Evolutionary conservation across 2,888 invertebrate genomes (phyloP), one percentile per base, ranked within the genome.

Genomic region (Gisinianus flammeolus): DNA sequence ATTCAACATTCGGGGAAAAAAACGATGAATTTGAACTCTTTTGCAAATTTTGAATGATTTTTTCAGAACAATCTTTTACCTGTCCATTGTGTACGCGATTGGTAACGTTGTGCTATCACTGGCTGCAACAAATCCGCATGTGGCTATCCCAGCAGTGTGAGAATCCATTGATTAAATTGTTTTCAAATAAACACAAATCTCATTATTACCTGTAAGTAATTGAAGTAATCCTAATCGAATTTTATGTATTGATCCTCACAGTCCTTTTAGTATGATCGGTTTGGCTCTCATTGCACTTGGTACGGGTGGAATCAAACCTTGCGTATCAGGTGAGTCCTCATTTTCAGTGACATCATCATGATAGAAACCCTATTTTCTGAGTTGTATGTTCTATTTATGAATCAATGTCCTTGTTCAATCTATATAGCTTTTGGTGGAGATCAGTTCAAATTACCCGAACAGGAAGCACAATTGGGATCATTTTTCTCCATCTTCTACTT

Each of bases 401-500:
- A n/a, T n/a, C n/a, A n/a, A n/a, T n/a, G n/a, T n/a, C n/a, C n/a
- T n/a, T n/a, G n/a, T n/a, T n/a, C n/a, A n/a, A n/a, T n/a, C n/a
- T n/a, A n/a, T n/a, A n/a, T n/a, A n/a, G n/a, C n/a, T 0, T 97
- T 98, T 87, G 97, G 97, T 0, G 97, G 97, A 0, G 97, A 98
- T 87, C 97, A 97, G 88, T 96, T 97, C 87, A 89, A 91, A 69
- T 84, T 94, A 66, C 94, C 94, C 0, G 92, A 93, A 82, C 94
- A 97, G 88, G 92, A 91, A 84, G 88, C 88, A 84, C 92, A 94
- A 86, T 88, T 97, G 80, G 91, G 92, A 19, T 91, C 91, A 80
- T 98, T 95, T 88, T 98, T 98, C 88, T 97, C 97, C 0, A 88
- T 97, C 0, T 98, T 97, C 87, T 98, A 98, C 88, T 95, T 97